Evolutionary conservation across 2,797 vertebrate genomes (phyloP).

Genomic region (Acanthiza pusilla): DNA sequence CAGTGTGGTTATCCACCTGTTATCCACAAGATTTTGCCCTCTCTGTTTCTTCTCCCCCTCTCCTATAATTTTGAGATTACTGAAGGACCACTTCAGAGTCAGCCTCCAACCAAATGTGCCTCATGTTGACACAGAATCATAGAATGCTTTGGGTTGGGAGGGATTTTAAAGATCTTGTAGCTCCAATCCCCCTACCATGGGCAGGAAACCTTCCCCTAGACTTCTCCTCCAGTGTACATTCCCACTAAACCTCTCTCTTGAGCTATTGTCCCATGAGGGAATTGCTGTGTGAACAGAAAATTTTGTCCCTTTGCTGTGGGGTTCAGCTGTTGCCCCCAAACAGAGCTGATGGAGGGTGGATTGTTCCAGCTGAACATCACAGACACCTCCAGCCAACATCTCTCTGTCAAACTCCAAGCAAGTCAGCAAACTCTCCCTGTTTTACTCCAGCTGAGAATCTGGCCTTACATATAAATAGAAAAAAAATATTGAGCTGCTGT

Average conservation of each 20-base stretch:
- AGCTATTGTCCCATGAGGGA: not conserved
- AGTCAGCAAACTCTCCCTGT: not conserved
- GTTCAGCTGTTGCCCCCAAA: not conserved
- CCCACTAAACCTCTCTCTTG: not conserved
- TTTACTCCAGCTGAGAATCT: not conserved
- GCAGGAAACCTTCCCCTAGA: not conserved
- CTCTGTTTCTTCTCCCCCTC: not conserved
- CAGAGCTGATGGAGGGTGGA: not conserved
- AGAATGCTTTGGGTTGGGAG: not conserved
- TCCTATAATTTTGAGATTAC: not conserved
- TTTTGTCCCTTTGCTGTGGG: not conserved
- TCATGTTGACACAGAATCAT: rapidly evolving
- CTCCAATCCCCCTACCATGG: not conserved
- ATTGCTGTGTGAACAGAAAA: not conserved
- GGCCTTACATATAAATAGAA: not conserved
- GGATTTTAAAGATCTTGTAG: not conserved
- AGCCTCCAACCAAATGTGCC: not conserved
- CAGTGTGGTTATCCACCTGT: not conserved
- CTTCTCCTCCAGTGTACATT: not conserved
- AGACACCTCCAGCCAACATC: not conserved
- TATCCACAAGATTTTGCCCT: not conserved
- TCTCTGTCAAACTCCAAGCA: not conserved
- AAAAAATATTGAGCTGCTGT: not conserved
- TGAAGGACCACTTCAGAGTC: not conserved
- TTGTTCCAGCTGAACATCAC: not conserved